phyloP scores from a whole-genome alignment of 1,140 invertebrate genomes.

The Sipha flava region DNA sequence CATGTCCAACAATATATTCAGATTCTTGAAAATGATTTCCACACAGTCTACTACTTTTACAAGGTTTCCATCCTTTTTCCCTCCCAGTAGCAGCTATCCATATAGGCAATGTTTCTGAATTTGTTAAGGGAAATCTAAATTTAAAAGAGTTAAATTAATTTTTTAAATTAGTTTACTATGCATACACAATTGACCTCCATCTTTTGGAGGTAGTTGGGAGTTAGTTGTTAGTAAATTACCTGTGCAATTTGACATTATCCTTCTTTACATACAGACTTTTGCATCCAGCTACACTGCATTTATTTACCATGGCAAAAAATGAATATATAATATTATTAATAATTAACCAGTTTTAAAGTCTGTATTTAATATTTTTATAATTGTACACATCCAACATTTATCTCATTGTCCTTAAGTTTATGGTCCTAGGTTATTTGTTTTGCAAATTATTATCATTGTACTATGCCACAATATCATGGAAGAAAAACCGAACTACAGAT shows the following conservation, averaged over 20 bases:
- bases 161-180: neutral
- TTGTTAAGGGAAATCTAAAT: neutral
- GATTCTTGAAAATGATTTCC: conserved; percentile 12
- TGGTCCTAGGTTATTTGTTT: neutral
- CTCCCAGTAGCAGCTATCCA: conserved; percentile 10
- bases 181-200: neutral
- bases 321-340: too few species aligned
- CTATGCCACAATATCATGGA: neutral
- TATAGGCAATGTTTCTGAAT: neutral
- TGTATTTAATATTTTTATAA: neutral
- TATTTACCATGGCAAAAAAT: neutral
- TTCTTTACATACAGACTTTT: neutral
- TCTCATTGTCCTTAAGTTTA: neutral
- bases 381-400: neutral
- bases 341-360: neutral
- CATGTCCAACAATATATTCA: conserved; percentile 15
- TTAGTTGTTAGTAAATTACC: neutral
- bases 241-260: neutral
- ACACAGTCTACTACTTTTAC: conserved; percentile 20
- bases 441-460: neutral
- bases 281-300: conserved; percentile 1
- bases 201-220: neutral
- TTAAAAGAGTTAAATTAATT: neutral
- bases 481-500: neutral
- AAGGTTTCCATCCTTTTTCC: conserved; percentile 1